Base-by-base conservation (phyloP, 1,140 invertebrate species). In the Caligus rogercresseyi region DNA sequence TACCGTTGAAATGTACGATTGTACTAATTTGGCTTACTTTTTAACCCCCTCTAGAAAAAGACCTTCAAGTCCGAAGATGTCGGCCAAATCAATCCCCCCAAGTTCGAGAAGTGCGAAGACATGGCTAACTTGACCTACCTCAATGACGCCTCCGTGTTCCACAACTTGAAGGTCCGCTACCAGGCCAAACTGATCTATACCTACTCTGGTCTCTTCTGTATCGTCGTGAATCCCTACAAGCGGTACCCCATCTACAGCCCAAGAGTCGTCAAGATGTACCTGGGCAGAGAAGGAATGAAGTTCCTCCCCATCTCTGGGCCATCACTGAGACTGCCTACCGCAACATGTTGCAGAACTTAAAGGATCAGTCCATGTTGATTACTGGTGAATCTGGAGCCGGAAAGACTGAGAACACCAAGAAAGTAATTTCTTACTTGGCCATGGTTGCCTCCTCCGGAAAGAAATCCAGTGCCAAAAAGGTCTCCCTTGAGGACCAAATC, bases 211-310 rank as follows among this genome's bases (percentile, higher is more conserved):
- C 84, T 98, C 73, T 98, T 99, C 84, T 98, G 94, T 76, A 91
- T 99, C 72, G 93, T 93, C 71, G 96, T 99, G 83, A 99, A 99
- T 80, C 95, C 95, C 68, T 98, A 98, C 86, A 97, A 97, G 80
- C 84, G 96, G 71, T 94, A 89, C 79, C 96, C 96, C 69, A 96
- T 99, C 75, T 99, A 99, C 81, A 98, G 92, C 67, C 79, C 80
- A 71, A 85, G 89, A 76, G 94, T 89, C 73, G 89, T 96, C 71
- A 89, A 89, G 76, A 80, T 98, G 72, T 99, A 98, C 84, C 86
- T 91, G 78, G 94, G 95, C 74, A 92, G 79, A 91, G 96, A 78
- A 87, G 94, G 79, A 96, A 87, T 80, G 96, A 99, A 82, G 89
- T 98, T 70, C 96, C 96, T 73, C 95, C 96, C 67, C 96, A 99